A percentile compares a stretch with the other conserved stretches of the same genome.
phyloP scores from a whole-genome alignment of 2,797 vertebrate genomes.

The Mareca penelope region DNA sequence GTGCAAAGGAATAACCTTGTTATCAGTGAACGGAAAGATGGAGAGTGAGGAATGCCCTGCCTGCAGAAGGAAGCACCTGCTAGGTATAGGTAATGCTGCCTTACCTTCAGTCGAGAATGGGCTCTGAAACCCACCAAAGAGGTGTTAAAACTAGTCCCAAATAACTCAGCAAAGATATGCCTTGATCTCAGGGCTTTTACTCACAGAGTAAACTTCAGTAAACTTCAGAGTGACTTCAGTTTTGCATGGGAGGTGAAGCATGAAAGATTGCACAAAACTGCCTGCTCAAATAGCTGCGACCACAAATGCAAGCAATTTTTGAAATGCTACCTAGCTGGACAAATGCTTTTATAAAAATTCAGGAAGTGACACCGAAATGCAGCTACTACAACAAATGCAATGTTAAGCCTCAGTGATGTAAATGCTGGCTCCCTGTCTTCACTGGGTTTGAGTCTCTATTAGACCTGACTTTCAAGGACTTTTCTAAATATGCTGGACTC shows the following conservation, averaged over 20 bases:
- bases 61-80: not conserved
- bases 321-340: conserved; percentile 60
- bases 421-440: not conserved
- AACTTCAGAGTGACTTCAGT: no score
- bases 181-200: not conserved
- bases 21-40: not conserved
- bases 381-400: not conserved
- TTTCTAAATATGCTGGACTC: not conserved
- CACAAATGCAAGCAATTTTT: conserved; percentile 63
- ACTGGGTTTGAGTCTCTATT: not conserved
- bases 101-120: not conserved
- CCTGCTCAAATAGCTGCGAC: conserved; percentile 38
- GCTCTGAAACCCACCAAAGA: not conserved
- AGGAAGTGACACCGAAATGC: conserved; percentile 42
- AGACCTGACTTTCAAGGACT: not conserved
- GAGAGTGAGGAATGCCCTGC: not conserved
- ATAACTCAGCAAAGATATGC: not conserved
- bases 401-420: not conserved
- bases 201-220: no score
- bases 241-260: not conserved
- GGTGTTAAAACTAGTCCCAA: not conserved
- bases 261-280: conserved; percentile 26
- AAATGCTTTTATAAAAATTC: conserved; percentile 40
- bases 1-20: not conserved
- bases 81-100: not conserved